phyloP scores from a whole-genome alignment of 1,140 invertebrate species.

The Drosophila ercepeae region DNA sequence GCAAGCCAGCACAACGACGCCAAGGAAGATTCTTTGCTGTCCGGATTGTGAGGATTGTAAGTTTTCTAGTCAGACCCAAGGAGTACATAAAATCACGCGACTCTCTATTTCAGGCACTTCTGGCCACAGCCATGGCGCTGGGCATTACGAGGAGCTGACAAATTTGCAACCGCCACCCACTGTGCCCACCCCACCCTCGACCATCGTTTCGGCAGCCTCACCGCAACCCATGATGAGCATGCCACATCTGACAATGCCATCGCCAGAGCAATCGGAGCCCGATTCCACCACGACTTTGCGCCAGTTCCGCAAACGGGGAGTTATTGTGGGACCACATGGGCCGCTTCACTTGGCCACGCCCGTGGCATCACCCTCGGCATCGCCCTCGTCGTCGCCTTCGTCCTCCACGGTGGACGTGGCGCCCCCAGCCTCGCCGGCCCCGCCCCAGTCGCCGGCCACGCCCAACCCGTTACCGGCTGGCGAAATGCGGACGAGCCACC shows the following conservation, averaged over 20 bases:
- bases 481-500: conserved; percentile 60
- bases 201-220: conserved; percentile 58
- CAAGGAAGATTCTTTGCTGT: conserved; percentile 71
- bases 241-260: conserved; percentile 69
- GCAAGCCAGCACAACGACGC: conserved; percentile 15
- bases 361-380: conserved; percentile 34
- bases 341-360: conserved; percentile 18
- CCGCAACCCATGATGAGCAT: conserved; percentile 43
- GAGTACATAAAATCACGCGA: background rate
- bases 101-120: conserved; percentile 37
- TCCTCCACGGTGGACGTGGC: conserved; percentile 58
- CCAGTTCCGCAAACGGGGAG: conserved; percentile 71
- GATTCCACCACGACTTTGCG: conserved; percentile 76
- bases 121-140: conserved; percentile 36
- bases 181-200: conserved; percentile 58
- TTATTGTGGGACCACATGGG: conserved; percentile 33
- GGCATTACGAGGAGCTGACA: conserved; percentile 39
- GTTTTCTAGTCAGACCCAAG: background rate
- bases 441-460: conserved; percentile 20
- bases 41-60: conserved; percentile 79
- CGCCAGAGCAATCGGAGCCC: conserved; percentile 78
- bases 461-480: conserved; percentile 19
- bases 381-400: conserved; percentile 64
- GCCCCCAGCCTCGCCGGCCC: conserved; percentile 14
- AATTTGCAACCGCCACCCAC: conserved; percentile 49